Percentiles rank a stretch among this genome's conserved stretches.
Evolutionary conservation across 2,113 vertebrate species (phyloP).

Genomic region (Acinonyx jubatus): DNA sequence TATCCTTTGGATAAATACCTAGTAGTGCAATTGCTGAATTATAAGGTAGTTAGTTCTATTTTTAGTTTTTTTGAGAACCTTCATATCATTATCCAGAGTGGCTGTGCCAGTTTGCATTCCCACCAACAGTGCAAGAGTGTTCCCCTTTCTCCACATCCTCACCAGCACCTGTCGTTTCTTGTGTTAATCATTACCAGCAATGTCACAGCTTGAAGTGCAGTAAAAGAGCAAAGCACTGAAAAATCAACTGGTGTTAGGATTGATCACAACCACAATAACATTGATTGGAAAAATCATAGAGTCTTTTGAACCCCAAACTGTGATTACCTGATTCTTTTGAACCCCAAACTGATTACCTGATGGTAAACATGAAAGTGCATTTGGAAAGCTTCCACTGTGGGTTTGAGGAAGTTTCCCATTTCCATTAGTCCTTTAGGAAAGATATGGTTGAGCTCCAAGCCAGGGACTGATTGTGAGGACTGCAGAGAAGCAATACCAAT

Average conservation of each 20-base stretch:
- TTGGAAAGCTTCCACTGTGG: rapidly evolving
- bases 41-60: too few species aligned
- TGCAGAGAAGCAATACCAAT: not conserved
- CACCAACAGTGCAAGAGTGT: too few species aligned
- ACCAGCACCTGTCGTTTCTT: too few species aligned
- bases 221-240: not conserved
- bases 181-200: not conserved
- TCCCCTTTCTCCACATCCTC: too few species aligned
- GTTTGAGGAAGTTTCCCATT: not conserved
- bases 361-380: not conserved
- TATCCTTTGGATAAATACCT: too few species aligned
- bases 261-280: not conserved
- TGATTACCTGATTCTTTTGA: not conserved
- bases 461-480: not conserved
- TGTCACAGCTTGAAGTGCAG: not conserved
- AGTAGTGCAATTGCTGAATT: too few species aligned
- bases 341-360: not conserved
- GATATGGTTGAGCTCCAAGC: not conserved
- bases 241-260: not conserved
- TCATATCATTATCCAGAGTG: too few species aligned
- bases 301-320: not conserved
- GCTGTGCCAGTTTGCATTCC: too few species aligned
- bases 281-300: not conserved
- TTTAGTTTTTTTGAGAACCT: too few species aligned
- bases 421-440: not conserved